Percentiles rank a stretch among this genome's conserved stretches.
phyloP scores from a whole-genome alignment of 2,888 invertebrate species.

The Argynnis bischoffii region DNA sequence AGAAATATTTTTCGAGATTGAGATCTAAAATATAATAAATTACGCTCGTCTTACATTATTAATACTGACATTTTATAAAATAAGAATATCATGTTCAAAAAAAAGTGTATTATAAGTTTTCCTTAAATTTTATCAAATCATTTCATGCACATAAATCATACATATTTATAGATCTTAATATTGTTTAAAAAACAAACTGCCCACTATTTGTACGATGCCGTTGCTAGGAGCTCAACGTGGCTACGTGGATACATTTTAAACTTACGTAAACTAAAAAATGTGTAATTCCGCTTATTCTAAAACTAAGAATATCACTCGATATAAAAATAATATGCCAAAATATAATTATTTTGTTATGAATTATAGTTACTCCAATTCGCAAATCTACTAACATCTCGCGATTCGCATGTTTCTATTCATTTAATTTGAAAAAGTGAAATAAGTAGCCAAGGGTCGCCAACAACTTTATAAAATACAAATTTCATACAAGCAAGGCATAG shows the following conservation, averaged over 20 bases:
- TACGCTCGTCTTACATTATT: constrained; percentile 25
- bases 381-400: background rate
- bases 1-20: constrained; percentile 9
- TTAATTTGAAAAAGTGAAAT: background rate
- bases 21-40: constrained; percentile 27
- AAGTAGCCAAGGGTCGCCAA: background rate
- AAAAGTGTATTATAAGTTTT: background rate
- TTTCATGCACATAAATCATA: constrained; percentile 5
- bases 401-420: constrained; percentile 3
- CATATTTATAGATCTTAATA: constrained; percentile 2
- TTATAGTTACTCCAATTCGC: background rate
- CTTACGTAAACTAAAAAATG: too few species aligned
- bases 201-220: constrained; percentile 30
- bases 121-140: constrained; percentile 1
- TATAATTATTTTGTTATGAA: background rate
- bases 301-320: too few species aligned
- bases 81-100: constrained; percentile 23
- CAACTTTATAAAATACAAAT: constrained; percentile 8
- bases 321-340: too few species aligned
- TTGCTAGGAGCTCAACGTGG: constrained; percentile 15
- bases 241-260: background rate
- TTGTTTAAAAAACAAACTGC: constrained; percentile 9
- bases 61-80: constrained; percentile 35
- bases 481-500: background rate
- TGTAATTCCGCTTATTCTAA: too few species aligned